Evolutionary conservation across 2,113 vertebrate genomes (phyloP), one percentile per base, ranked within the genome.

Genomic region (Anas platyrhynchos): DNA sequence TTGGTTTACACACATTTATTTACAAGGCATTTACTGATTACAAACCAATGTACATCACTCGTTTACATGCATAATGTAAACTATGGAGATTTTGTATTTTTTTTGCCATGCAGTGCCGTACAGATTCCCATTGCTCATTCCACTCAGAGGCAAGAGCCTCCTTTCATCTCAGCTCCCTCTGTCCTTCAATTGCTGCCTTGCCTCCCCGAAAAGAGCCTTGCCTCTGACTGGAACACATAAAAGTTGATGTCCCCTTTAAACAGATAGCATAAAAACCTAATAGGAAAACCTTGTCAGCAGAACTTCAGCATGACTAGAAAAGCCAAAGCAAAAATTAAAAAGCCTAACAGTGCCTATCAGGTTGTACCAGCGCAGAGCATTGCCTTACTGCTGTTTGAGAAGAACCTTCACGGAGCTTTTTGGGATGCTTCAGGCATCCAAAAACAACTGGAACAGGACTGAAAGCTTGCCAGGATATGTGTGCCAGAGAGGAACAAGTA

Each of bases 111-210:
- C 71, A 58, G 27, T 32, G 23, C 84, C 63, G 62, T 46, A 44
- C 32, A 14, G 81, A 81, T 95, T 96, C 11, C 93, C 50, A 63
- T 9, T 88, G 65, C 62, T 94, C 81, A 85, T 94, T 88, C 91
- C 74, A 80, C 86, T 59, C 2, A 10, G 83, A 92, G 87, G 58
- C 41, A 71, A 95, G 78, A 88, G 71, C 54, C 59, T 94, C 89
- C 84, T 96, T 96, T 97, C 92, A 95, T 97, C 96, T 97, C 93
- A 76, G 82, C 75, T 94, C 94, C 77, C 86, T 89, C 94, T 89
- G 87, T 92, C 94, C 92, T 94, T 97, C 90, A 95, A 9, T 38
- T 76, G 67, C 54, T 61, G 8, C 8, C 5, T 43, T 72, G 68
- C 71, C 59, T 91, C 55, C 86, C 73, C 76, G 74, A 59, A 78